A percentile compares a stretch with the other conserved stretches of the same genome.
Conservation (phyloP, 2,888 invertebrate genomes). For the Tetheella fluctuosa region DNA sequence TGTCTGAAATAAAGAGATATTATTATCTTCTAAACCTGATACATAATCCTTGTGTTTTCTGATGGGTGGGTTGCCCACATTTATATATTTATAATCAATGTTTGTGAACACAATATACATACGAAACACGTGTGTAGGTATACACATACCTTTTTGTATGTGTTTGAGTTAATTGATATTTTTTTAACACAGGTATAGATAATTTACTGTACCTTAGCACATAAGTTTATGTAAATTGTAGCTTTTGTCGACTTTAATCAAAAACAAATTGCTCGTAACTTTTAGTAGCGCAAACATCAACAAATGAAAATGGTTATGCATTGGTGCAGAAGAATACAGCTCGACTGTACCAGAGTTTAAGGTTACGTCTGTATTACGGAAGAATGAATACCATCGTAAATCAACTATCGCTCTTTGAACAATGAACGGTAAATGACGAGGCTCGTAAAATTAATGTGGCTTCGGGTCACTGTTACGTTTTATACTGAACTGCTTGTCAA, state of each 20-base stretch:
- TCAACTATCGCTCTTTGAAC: constrained; percentile 42
- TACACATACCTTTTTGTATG: too few relatives aligned
- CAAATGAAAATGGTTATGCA: not conserved
- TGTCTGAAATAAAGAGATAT: constrained; percentile 82
- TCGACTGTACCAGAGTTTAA: constrained; percentile 14
- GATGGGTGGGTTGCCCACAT: too few relatives aligned
- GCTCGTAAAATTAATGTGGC: constrained; percentile 55
- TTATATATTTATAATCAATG: too few relatives aligned
- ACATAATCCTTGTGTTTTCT: too few relatives aligned
- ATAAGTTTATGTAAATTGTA: too few relatives aligned
- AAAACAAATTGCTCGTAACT: not conserved
- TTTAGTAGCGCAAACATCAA: not conserved
- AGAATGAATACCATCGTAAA: constrained; percentile 28
- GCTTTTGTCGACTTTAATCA: not conserved
- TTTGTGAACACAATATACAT: too few relatives aligned
- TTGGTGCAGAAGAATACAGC: constrained; percentile 1
- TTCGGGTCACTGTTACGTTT: constrained; percentile 30
- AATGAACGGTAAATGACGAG: constrained; percentile 36
- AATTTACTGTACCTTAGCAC: too few relatives aligned
- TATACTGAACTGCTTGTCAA: constrained; percentile 47
- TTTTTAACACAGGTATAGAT: too few relatives aligned
- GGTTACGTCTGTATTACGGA: constrained; percentile 10
- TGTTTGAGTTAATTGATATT: too few relatives aligned
- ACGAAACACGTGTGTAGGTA: too few relatives aligned
- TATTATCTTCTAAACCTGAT: not conserved